A percentile compares a stretch with the other conserved stretches of the same genome.
Evolutionary conservation across 2,113 vertebrate genomes (phyloP).

Genomic region (Marmota flaviventris): DNA sequence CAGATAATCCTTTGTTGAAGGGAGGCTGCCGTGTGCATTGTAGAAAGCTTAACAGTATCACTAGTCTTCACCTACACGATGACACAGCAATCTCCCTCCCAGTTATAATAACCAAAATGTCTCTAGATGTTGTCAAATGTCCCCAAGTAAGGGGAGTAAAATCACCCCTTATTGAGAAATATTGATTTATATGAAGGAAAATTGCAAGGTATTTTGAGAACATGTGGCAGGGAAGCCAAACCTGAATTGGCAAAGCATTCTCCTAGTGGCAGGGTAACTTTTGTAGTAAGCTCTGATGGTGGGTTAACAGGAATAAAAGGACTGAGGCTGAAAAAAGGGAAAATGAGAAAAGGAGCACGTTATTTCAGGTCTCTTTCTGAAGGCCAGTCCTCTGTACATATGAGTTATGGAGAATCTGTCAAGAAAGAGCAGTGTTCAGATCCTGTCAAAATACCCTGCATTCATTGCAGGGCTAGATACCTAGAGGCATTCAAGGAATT

Average conservation of each 20-base stretch:
- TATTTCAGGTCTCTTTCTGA: background rate
- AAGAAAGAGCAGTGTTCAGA: background rate
- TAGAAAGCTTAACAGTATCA: background rate
- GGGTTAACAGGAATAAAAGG: background rate
- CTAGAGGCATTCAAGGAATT: background rate
- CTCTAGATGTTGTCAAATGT: background rate
- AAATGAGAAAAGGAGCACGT: background rate
- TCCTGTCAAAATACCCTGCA: background rate
- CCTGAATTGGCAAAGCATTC: background rate
- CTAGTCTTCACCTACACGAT: background rate
- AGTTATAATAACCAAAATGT: background rate
- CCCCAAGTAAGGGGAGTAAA: background rate
- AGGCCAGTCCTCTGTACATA: background rate
- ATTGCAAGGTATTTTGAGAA: background rate
- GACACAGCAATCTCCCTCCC: background rate
- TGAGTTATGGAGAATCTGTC: background rate
- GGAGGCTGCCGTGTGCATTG: background rate
- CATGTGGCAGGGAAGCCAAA: background rate
- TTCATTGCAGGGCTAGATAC: background rate
- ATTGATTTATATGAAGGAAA: background rate
- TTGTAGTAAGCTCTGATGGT: background rate
- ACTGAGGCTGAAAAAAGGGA: rapidly evolving
- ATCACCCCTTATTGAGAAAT: background rate
- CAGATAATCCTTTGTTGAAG: background rate
- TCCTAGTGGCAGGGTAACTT: background rate